Conservation (phyloP, 2,113 vertebrate genomes). For the Eupsittula cactorum region DNA sequence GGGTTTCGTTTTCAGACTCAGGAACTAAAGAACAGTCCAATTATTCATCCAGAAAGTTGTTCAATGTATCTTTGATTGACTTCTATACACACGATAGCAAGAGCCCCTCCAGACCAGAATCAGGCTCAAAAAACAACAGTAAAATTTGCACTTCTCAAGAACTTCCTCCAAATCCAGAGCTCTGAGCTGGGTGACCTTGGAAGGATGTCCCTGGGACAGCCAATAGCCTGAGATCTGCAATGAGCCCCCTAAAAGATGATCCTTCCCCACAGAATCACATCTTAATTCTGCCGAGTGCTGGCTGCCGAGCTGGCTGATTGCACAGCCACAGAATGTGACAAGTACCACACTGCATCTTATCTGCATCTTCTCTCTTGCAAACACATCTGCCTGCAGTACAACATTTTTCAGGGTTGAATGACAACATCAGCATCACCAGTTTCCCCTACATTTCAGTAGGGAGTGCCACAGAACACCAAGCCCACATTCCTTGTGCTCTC, state of each 20-base stretch:
- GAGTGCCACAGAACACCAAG: not conserved
- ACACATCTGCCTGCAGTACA: rapidly evolving
- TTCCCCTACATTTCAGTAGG: not conserved
- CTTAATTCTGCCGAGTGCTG: not conserved
- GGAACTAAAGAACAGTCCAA: not conserved
- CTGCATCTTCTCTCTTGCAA: not conserved
- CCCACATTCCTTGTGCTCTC: not conserved
- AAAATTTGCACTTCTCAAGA: not conserved
- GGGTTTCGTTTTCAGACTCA: constrained; percentile 5
- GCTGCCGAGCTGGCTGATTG: not conserved
- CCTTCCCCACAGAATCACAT: rapidly evolving
- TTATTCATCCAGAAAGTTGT: not conserved
- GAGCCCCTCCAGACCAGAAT: not conserved
- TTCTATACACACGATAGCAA: rapidly evolving
- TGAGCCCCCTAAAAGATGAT: not conserved
- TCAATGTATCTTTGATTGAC: not conserved
- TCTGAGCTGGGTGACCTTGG: not conserved
- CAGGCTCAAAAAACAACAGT: not conserved
- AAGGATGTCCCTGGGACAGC: not conserved
- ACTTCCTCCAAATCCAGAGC: not conserved
- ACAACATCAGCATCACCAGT: rapidly evolving
- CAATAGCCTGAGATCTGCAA: not conserved
- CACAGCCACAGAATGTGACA: not conserved
- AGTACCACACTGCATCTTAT: not conserved
- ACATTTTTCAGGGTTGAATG: not conserved